A percentile compares a stretch with the other conserved stretches of the same genome.
Evolutionary conservation across 2,797 vertebrate genomes (phyloP).

Genomic region (Rhinogobio ventralis): DNA sequence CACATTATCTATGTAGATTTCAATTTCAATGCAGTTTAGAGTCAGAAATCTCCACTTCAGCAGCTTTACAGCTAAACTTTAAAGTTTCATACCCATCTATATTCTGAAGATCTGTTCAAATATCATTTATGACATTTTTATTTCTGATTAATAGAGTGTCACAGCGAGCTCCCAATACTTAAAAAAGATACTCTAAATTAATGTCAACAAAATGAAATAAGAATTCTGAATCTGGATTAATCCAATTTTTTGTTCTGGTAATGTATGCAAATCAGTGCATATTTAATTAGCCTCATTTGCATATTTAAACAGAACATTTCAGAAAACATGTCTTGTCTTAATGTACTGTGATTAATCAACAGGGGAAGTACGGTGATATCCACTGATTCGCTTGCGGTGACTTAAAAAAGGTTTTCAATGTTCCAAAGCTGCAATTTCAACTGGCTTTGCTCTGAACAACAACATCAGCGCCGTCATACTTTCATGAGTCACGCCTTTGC

Average conservation of each 20-base stretch:
- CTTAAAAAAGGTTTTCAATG: background rate
- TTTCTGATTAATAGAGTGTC: background rate
- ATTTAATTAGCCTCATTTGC: background rate
- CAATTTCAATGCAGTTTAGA: too few species aligned
- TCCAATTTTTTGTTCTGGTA: background rate
- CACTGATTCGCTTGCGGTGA: background rate
- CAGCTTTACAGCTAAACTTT: background rate
- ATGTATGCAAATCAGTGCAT: background rate
- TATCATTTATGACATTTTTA: background rate
- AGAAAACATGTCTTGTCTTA: background rate
- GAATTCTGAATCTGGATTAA: background rate
- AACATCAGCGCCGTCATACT: background rate
- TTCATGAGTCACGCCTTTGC: background rate
- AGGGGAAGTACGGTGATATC: background rate
- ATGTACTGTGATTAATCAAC: background rate
- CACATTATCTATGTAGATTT: background rate
- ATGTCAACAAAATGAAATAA: background rate
- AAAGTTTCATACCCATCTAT: too few species aligned
- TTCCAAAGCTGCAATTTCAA: background rate
- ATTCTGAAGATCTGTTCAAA: too few species aligned
- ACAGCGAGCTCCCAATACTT: background rate
- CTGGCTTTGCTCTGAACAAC: background rate
- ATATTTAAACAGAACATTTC: background rate
- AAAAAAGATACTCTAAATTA: background rate
- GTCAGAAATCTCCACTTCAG: background rate